Percentiles rank a stretch among this genome's conserved stretches.
Conservation (phyloP, 1,140 invertebrate species). For the Achatina immaculata region DNA sequence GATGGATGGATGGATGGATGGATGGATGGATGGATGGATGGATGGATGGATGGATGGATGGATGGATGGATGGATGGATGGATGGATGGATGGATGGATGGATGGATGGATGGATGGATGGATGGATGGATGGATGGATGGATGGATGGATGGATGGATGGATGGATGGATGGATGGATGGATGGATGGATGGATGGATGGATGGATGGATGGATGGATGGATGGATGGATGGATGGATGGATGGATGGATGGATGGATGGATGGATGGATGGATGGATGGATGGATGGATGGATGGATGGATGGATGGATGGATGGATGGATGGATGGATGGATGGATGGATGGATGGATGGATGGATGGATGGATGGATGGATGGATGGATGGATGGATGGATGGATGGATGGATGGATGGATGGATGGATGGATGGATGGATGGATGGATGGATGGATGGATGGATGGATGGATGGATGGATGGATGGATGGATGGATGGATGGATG, state of each 20-base stretch:
- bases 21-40: slow-evolving; percentile 2
- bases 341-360: slow-evolving; percentile 2
- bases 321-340: slow-evolving; percentile 2
- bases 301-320: slow-evolving; percentile 2
- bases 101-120: slow-evolving; percentile 2
- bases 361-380: slow-evolving; percentile 2
- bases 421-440: slow-evolving; percentile 2
- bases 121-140: slow-evolving; percentile 2
- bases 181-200: slow-evolving; percentile 2
- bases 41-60: slow-evolving; percentile 2
- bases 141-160: slow-evolving; percentile 2
- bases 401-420: slow-evolving; percentile 2
- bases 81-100: slow-evolving; percentile 2
- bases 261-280: slow-evolving; percentile 2
- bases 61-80: slow-evolving; percentile 2
- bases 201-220: slow-evolving; percentile 2
- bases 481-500: slow-evolving; percentile 2
- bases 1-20: slow-evolving; percentile 2
- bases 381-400: slow-evolving; percentile 2
- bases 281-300: slow-evolving; percentile 2
- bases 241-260: slow-evolving; percentile 2
- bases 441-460: slow-evolving; percentile 2
- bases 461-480: slow-evolving; percentile 2
- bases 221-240: slow-evolving; percentile 2
- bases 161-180: slow-evolving; percentile 2